A percentile compares a stretch with the other conserved stretches of the same genome.
Conservation (phyloP, 2,888 invertebrate species). For the Cheilosia grossa region DNA sequence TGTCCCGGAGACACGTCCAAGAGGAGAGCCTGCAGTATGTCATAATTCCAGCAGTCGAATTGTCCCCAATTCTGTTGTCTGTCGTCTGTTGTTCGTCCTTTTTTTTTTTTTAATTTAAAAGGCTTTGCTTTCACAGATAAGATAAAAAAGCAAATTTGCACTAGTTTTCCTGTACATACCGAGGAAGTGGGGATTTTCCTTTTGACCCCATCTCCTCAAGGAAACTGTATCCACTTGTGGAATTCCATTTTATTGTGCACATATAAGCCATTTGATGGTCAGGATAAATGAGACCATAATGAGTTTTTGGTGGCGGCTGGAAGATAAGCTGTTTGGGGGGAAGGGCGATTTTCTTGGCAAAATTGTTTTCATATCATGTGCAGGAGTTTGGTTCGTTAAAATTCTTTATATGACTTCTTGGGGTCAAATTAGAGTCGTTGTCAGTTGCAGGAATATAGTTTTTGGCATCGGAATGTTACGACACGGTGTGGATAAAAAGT, state of each 20-base stretch:
- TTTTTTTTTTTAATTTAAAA: conserved; percentile 58
- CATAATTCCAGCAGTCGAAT: conserved; percentile 58
- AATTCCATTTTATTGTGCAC: conserved; percentile 55
- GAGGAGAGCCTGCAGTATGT: conserved; percentile 36
- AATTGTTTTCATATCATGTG: conserved; percentile 54
- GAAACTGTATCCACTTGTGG: conserved; percentile 65
- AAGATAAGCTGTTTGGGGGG: conserved; percentile 38
- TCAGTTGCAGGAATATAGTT: conserved; percentile 62
- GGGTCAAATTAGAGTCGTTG: conserved; percentile 63
- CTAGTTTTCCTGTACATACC: conserved; percentile 16
- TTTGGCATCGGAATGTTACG: conserved; percentile 14
- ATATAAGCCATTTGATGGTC: conserved; percentile 61
- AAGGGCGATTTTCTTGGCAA: neutral
- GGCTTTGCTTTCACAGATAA: neutral
- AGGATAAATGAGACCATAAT: conserved; percentile 73
- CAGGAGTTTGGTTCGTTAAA: conserved; percentile 68
- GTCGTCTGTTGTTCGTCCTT: conserved; percentile 21
- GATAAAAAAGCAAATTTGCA: conserved; percentile 33
- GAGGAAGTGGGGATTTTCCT: conserved; percentile 38
- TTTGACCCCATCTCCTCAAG: conserved; percentile 33
- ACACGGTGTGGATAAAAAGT: conserved; percentile 13
- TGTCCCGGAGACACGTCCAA: conserved; percentile 17
- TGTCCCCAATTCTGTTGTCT: conserved; percentile 35
- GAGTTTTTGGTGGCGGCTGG: conserved; percentile 70
- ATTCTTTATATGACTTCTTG: conserved; percentile 69